phyloP scores from a whole-genome alignment of 2,797 vertebrate genomes.

The Odontamblyopus lacepedii region DNA sequence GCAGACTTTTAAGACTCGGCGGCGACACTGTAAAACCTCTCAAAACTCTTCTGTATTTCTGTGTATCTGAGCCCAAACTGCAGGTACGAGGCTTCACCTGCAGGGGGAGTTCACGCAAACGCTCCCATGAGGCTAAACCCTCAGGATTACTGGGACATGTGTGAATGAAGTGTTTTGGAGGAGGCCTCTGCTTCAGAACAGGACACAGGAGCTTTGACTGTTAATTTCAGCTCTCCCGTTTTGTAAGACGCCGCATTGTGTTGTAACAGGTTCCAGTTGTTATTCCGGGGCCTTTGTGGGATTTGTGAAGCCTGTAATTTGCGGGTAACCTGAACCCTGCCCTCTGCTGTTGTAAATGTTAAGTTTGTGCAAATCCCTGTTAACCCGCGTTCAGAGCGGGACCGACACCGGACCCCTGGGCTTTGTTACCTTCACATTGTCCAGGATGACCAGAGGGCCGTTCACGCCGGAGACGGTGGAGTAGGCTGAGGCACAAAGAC shows the following conservation, averaged over 20 bases:
- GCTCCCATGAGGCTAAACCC: neutral
- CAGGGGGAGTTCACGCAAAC: too few species aligned
- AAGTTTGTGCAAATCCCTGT: conserved; percentile 1
- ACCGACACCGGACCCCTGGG: neutral
- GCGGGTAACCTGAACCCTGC: neutral
- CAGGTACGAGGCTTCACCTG: too few species aligned
- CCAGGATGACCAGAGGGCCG: conserved; percentile 83
- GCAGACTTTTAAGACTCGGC: too few species aligned
- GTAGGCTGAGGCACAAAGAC: conserved; percentile 73
- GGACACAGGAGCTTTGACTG: too few species aligned
- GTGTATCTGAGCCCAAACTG: too few species aligned
- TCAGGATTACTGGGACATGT: neutral
- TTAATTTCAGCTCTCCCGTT: neutral
- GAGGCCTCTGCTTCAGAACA: neutral
- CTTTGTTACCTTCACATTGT: conserved; percentile 81
- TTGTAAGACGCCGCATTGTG: neutral
- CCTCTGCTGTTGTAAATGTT: conserved; percentile 2
- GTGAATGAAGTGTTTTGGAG: neutral
- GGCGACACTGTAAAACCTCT: too few species aligned
- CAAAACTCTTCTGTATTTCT: too few species aligned
- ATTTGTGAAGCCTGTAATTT: neutral
- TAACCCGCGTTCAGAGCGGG: neutral
- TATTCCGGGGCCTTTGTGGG: neutral
- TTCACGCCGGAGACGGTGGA: conserved; percentile 84
- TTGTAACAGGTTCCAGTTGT: neutral